Conservation (phyloP, 2,888 invertebrate species). For the Aricia artaxerxes region DNA sequence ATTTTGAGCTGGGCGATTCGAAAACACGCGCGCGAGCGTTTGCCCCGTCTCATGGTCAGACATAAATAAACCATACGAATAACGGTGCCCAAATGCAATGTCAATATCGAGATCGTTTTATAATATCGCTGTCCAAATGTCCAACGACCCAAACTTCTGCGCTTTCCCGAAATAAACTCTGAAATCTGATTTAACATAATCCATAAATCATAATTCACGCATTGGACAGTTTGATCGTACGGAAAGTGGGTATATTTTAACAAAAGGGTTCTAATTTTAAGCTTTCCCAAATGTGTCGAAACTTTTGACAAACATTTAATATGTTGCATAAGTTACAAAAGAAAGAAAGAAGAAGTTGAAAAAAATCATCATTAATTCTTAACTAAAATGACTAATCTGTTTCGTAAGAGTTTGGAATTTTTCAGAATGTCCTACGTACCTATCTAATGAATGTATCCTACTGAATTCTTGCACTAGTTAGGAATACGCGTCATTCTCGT, state of each 20-base stretch:
- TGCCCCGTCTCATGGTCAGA: conserved; percentile 65
- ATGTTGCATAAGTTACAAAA: neutral
- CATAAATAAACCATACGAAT: conserved; percentile 62
- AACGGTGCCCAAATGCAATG: conserved; percentile 56
- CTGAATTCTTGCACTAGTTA: conserved; percentile 23
- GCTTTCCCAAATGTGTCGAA: no score
- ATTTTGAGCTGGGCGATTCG: conserved; percentile 52
- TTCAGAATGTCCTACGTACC: neutral
- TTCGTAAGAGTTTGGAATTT: neutral
- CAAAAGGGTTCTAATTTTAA: no score
- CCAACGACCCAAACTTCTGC: neutral
- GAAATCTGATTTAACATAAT: neutral
- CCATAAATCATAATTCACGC: neutral
- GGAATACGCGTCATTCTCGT: conserved; percentile 32
- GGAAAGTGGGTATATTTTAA: no score
- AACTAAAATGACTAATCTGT: neutral
- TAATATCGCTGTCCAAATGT: neutral
- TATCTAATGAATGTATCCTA: conserved; percentile 13
- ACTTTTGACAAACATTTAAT: no score
- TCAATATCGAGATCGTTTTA: conserved; percentile 53
- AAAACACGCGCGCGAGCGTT: conserved; percentile 57
- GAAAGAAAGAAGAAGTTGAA: neutral
- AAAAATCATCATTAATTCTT: neutral
- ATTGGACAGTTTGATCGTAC: neutral
- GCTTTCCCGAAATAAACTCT: neutral